Conservation (phyloP, 2,888 invertebrate genomes). For the Phyto melanocephala region DNA sequence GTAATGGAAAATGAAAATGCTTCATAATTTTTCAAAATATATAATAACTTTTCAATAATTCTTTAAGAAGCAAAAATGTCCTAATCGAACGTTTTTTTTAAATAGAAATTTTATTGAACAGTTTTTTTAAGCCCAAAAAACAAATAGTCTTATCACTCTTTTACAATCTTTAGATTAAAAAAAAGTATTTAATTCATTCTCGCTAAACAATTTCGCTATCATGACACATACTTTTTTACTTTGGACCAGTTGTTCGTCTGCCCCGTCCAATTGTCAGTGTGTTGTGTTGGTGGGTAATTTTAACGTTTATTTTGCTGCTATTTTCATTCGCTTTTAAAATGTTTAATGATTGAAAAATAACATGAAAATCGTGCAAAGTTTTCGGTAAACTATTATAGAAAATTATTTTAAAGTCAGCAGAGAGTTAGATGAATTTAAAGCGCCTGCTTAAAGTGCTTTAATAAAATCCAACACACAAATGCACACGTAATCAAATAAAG, state of each 20-base stretch:
- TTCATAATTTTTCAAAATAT: no score
- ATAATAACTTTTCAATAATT: no score
- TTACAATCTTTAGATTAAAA: slow-evolving; percentile 9
- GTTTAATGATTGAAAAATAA: slow-evolving; percentile 71
- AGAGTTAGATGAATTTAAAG: slow-evolving; percentile 51
- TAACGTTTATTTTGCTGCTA: slow-evolving; percentile 18
- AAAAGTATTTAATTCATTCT: slow-evolving; percentile 29
- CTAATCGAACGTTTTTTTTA: no score
- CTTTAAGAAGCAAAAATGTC: no score
- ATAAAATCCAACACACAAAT: neutral
- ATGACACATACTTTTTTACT: slow-evolving; percentile 67
- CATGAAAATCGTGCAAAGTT: slow-evolving; percentile 76
- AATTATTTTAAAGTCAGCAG: slow-evolving; percentile 60
- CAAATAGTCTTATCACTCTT: neutral
- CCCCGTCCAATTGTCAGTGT: slow-evolving; percentile 45
- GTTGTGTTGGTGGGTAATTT: slow-evolving; percentile 36
- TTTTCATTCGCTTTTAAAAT: slow-evolving; percentile 53
- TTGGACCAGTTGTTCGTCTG: no score
- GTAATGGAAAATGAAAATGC: no score
- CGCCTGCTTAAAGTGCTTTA: slow-evolving; percentile 50
- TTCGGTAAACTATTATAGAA: slow-evolving; percentile 61
- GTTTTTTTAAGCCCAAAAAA: no score
- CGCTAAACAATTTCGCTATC: slow-evolving; percentile 64
- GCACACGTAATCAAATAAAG: neutral
- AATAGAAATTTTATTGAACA: no score